A percentile compares a stretch with the other conserved stretches of the same genome.
Conservation (phyloP, 2,113 vertebrate species). For the Phaethon lepturus region DNA sequence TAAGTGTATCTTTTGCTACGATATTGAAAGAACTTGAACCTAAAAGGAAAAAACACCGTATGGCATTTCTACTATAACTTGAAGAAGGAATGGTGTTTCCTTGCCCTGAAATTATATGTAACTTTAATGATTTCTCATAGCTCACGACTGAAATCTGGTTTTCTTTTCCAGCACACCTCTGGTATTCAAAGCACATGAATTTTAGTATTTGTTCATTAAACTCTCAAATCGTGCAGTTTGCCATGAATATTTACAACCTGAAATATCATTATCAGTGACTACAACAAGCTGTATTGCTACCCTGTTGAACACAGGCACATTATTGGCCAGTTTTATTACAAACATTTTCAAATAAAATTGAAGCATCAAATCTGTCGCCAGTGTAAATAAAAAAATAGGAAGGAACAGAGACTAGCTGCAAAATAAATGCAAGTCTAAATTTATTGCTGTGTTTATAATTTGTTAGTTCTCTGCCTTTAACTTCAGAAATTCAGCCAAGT, state of each 20-base stretch:
- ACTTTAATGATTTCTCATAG: background rate
- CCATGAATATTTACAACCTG: background rate
- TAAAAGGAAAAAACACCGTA: rapidly evolving
- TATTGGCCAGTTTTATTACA: background rate
- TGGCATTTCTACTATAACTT: background rate
- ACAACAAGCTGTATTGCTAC: background rate
- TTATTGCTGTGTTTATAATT: background rate
- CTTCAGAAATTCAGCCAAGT: background rate
- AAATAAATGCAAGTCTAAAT: background rate
- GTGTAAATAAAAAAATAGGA: background rate
- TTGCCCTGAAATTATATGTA: background rate
- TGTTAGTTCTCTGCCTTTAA: background rate
- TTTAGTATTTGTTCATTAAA: background rate
- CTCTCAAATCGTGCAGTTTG: background rate
- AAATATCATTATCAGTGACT: background rate
- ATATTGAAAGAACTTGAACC: background rate
- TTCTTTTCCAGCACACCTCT: background rate
- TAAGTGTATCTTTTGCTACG: background rate
- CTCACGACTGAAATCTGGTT: background rate
- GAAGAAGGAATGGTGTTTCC: background rate
- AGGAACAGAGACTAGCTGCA: background rate
- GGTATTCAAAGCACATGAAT: background rate
- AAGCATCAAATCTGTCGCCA: background rate
- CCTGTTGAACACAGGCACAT: background rate
- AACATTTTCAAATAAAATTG: background rate